Conservation (phyloP, 2,888 invertebrate genomes). For the Pseudeuparius sepicola region DNA sequence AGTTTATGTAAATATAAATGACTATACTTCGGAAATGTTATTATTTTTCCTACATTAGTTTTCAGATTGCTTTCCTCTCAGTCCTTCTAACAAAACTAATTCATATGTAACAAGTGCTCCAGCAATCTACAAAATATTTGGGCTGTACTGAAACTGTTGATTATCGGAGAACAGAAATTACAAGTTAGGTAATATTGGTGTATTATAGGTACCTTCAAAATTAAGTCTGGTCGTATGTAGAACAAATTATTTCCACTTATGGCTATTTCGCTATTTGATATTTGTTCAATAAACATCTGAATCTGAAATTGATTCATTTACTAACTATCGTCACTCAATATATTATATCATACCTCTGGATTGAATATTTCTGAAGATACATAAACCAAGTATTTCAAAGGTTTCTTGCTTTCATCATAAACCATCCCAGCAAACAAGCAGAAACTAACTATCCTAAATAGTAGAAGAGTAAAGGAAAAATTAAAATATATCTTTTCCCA, state of each 20-base stretch:
- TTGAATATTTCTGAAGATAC: constrained; percentile 54
- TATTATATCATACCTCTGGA: constrained; percentile 44
- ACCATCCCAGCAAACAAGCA: constrained; percentile 33
- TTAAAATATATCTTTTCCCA: constrained; percentile 30
- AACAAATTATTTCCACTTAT: constrained; percentile 24
- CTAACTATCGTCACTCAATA: too few relatives aligned
- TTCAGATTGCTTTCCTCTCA: too few relatives aligned
- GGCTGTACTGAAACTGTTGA: too few relatives aligned
- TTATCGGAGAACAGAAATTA: too few relatives aligned
- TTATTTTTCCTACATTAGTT: too few relatives aligned
- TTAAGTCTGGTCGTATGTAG: constrained; percentile 20
- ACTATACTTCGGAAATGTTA: too few relatives aligned
- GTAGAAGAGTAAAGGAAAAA: constrained; percentile 34
- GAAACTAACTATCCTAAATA: constrained; percentile 29
- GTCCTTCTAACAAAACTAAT: constrained; percentile 31
- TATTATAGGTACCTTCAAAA: constrained; percentile 23
- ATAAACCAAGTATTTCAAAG: constrained; percentile 45
- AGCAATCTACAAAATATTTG: constrained; percentile 30
- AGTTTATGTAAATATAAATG: too few relatives aligned
- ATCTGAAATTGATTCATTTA: constrained; percentile 20
- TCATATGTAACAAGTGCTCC: constrained; percentile 35
- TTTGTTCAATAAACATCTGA: constrained; percentile 20
- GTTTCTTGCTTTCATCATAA: constrained; percentile 32
- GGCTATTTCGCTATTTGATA: constrained; percentile 16
- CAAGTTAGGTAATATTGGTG: too few relatives aligned